Evolutionary conservation across 1,140 invertebrate genomes (phyloP), one percentile per base, ranked within the genome.

Genomic region (Drosophila pandora): DNA sequence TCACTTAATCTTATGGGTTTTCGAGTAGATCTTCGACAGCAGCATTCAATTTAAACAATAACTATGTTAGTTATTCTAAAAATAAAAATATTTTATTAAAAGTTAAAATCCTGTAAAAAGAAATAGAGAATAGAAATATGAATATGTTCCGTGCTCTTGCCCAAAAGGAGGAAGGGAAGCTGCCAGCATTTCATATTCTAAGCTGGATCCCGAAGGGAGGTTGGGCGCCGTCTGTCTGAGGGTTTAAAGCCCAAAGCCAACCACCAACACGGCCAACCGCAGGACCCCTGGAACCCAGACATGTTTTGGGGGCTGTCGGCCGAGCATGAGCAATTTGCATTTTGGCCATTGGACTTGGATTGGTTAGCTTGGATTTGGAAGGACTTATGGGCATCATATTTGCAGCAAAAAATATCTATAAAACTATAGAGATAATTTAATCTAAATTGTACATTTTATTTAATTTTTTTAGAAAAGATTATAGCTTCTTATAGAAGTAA

Each of bases 381-480:
- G 82, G 71, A 79, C 85, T 88, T 90, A 88, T 90, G 80, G 78
- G 72, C 78, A 76, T 79, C 76, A 89, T 83, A 87, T 80, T 87
- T 76, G 68, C 55, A n/a, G 12, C 37, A 41, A 54, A 56, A 25
- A 63, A 65, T 2, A 43, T 17, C 13, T 2, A 37, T 37, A 2
- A 10, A 3, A 37, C 12, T 37, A 37, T 37, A 1, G 25, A 28
- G 7, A 28, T 6, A 28, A 28, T 6, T 6, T 28, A 28, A 6
- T 28, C 25, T 5, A 28, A 6, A 12, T 37, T 37, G 2, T 2
- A 37, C 2, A 10, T 12, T 43, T 43, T 43, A 17, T 39, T n/a
- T 39, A 43, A 3, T 2, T 3, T 17, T 12, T 17, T 17, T 5
- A 43, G 7, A 17, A 7, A 43, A 8, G 13, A 2, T 21, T 21